Evolutionary conservation across 2,888 invertebrate genomes (phyloP).

Genomic region (Ctena decussata): DNA sequence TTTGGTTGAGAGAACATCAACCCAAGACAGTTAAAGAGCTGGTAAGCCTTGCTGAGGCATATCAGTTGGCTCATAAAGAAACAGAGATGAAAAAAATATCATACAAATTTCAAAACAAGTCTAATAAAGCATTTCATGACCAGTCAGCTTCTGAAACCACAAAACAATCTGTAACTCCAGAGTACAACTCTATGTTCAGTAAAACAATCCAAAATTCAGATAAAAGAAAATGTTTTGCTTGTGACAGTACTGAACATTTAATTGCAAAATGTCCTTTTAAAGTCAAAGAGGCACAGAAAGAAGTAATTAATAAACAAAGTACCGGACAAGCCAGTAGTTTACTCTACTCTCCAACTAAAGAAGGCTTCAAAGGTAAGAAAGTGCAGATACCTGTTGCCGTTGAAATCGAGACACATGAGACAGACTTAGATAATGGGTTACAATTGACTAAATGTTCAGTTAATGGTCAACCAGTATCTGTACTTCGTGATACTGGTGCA

Average conservation of each 20-base stretch:
- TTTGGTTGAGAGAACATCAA: too few relatives aligned
- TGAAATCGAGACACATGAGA: neutral
- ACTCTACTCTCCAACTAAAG: slow-evolving; percentile 1
- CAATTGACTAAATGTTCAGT: neutral
- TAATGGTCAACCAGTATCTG: neutral
- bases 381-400: neutral
- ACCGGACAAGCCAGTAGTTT: neutral
- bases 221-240: neutral
- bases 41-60: too few relatives aligned
- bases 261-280: slow-evolving; percentile 16
- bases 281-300: neutral
- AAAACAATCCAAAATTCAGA: neutral
- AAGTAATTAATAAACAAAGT: neutral
- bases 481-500: slow-evolving; percentile 3
- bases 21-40: too few relatives aligned
- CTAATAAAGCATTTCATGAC: too few relatives aligned
- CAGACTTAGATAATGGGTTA: neutral
- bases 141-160: neutral
- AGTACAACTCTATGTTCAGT: neutral
- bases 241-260: slow-evolving; percentile 19
- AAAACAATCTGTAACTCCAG: neutral
- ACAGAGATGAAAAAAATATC: too few relatives aligned
- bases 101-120: too few relatives aligned
- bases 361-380: neutral
- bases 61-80: too few relatives aligned